A percentile compares a stretch with the other conserved stretches of the same genome.
These are phyloP conservation scores for Emydocephalus ijimae DNA, from an alignment of 2,113 vertebrate species.

Conservation along the genomic window DNA sequence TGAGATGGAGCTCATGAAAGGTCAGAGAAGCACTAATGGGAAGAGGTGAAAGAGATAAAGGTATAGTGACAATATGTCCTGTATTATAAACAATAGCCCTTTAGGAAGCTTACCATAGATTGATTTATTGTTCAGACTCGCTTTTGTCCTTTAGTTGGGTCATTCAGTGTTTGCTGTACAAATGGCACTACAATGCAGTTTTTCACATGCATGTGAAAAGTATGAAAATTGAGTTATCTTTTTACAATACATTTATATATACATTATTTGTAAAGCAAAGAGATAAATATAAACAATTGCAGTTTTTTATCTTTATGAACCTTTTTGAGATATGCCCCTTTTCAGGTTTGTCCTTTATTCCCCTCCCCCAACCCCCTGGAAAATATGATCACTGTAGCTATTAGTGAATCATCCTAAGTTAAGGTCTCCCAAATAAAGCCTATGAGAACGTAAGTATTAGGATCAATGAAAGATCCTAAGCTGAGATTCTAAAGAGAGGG, in stretches of 20 bases:
- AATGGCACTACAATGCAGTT: neutral
- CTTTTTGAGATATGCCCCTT: neutral
- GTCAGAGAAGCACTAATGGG: neutral
- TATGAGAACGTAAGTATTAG: neutral
- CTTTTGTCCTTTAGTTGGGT: neutral
- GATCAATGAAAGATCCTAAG: neutral
- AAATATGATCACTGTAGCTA: neutral
- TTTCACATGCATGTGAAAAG: neutral
- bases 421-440: neutral
- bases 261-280: neutral
- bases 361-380: neutral
- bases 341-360: neutral
- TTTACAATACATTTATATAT: neutral
- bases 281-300: neutral
- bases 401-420: slow-evolving; percentile 7
- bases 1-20: neutral
- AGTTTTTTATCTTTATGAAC: neutral
- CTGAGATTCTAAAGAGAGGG: neutral
- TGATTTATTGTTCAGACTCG: neutral
- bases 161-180: neutral
- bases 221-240: neutral
- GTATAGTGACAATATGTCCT: neutral
- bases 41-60: neutral
- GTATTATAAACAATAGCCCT: neutral
- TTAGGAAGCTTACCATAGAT: neutral